Evolutionary conservation across 2,113 vertebrate genomes (phyloP).

Genomic region (Ceyx melanurus): DNA sequence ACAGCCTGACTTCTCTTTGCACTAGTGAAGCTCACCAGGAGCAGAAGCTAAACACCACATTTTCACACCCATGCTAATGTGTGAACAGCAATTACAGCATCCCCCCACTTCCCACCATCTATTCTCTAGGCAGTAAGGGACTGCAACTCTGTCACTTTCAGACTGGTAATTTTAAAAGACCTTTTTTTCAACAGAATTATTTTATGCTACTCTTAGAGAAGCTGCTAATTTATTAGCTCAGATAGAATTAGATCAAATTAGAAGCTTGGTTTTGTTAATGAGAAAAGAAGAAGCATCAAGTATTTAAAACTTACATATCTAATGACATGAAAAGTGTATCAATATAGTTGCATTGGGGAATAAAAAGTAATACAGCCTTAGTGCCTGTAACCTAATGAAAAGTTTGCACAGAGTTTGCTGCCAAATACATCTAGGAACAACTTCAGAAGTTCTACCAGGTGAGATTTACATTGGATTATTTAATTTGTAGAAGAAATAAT

Average conservation of each 20-base stretch:
- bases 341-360: neutral
- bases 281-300: neutral
- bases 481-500: neutral
- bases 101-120: neutral
- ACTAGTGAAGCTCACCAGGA: neutral
- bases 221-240: neutral
- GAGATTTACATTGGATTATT: neutral
- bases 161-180: neutral
- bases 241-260: neutral
- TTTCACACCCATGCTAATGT: neutral
- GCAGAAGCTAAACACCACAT: neutral
- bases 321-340: neutral
- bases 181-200: neutral
- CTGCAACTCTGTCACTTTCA: neutral
- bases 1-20: neutral
- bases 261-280: neutral
- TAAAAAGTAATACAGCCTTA: neutral
- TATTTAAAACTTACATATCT: neutral
- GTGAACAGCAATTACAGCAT: neutral
- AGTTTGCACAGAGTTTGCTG: neutral
- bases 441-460: neutral
- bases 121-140: neutral
- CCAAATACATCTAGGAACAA: neutral
- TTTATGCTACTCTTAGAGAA: neutral
- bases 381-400: neutral